Evolutionary conservation across 1,140 invertebrate species (phyloP), one percentile per base, ranked within the genome.

Genomic region (Drosophila biarmipes): DNA sequence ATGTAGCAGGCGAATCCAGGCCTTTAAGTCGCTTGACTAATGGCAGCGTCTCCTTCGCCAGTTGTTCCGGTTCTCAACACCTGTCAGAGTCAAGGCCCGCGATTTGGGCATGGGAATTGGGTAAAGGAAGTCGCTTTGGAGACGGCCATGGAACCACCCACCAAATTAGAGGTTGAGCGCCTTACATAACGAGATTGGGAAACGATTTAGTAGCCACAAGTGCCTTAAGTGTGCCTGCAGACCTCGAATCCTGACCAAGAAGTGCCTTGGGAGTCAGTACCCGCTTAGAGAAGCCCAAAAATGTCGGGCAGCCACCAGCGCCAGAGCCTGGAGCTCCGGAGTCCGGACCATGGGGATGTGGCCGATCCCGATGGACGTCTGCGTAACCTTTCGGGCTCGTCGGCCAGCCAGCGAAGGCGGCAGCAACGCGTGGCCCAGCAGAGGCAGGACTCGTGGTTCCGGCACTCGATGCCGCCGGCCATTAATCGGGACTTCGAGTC

Each of bases 371-470:
- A 71, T 51, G 46, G 62, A 45, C 64, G 64, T 5, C 2, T 69
- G 40, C 43, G 52, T 24, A 31, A 72, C 42, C 53, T 73, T 45
- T 29, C 58, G 54, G 35, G 68, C 57, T 69, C 62, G 2, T 51
- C 38, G 15, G 67, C 59, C 19, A 74, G 78, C 46, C 80, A 81
- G 45, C 58, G 89, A 4, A 54, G 89, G 0, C 84, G 89, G 1
- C 89, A 91, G 43, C 90, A 91, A 29, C 51, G 84, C 2, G 53
- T 73, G 11, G 46, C 73, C 2, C 78, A 90, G 51, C 77, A 85
- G 19, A 80, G 89, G 1, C 89, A 91, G 54, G 89, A 91, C 45
- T 91, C 89, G 3, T 91, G 89, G 89, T 91, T 91, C 56, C 84
- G 89, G 0, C 89, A 91, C 56, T 91, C 89, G 0, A 91, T 91